Evolutionary conservation across 2,797 vertebrate genomes (phyloP), one percentile per base, ranked within the genome.

Genomic region (Gymnoscopelus microlampas): DNA sequence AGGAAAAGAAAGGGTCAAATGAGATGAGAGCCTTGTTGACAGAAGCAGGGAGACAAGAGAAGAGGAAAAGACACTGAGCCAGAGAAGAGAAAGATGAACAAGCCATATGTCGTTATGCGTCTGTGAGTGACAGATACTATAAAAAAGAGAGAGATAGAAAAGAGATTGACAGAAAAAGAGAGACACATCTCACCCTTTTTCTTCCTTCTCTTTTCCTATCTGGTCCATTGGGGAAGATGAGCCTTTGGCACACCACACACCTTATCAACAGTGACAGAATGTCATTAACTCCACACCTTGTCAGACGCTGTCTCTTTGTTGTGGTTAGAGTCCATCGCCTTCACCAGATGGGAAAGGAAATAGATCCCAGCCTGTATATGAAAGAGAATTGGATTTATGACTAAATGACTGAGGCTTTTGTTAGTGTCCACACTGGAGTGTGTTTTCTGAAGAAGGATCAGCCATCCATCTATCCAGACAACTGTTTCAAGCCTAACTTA

Each of bases 251-350:
- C 48, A 26, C 32, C 73, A 23, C 56, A 15, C 62, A 69, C 29
- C 67, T 63, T 71, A 74, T 82, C 80, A 80, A 60, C 75, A 39
- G 67, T 84, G 86, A 86, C 83, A 86, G 81, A 81, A 80, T 77
- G 70, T 80, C 75, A 84, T 87, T 86, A 82, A 74, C 78, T 74
- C 68, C 69, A 71, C 77, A 60, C 74, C 80, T 78, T 78, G 79
- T 79, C 76, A 74, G 74, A 85, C 11, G 26, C 23, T 73, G 55
- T 72, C 56, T 35, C 56, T 78, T 73, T 85, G 74, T 73, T 85
- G 64, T 78, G 67, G 70, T 84, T 72, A 19, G 68, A 77, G 66
- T 58, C 49, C 44, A 39, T 60, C 65, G 76, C 61, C 72, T 58
- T 44, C 60, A 53, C 53, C 84, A 74, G 75, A 80, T 76, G 68